Conservation (phyloP, 2,797 vertebrate species). For the Anguilla obscura region DNA sequence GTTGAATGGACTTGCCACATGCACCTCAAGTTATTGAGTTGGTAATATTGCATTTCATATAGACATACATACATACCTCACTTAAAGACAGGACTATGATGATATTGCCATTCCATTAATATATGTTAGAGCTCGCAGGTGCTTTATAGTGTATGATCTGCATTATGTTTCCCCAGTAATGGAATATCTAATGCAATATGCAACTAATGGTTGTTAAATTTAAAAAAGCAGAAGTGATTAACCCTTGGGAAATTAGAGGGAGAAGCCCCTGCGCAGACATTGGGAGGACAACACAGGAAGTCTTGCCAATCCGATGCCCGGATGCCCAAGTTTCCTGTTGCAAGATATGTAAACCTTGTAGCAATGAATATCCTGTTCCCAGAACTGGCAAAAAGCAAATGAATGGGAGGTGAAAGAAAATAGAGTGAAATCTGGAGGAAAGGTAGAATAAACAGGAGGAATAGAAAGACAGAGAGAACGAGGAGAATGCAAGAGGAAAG, state of each 20-base stretch:
- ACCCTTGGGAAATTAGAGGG: neutral
- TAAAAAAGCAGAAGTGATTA: neutral
- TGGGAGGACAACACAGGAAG: neutral
- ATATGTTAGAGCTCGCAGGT: neutral
- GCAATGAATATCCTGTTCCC: neutral
- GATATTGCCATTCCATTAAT: neutral
- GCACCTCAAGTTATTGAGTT: neutral
- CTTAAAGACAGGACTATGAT: neutral
- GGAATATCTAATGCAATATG: neutral
- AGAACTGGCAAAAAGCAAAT: neutral
- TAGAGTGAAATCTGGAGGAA: neutral
- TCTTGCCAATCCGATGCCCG: neutral
- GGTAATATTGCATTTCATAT: neutral
- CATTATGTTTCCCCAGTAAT: neutral
- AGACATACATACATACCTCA: neutral
- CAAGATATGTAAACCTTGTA: neutral
- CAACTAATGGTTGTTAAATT: neutral
- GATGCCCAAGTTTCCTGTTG: slow-evolving; percentile 2
- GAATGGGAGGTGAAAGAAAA: neutral
- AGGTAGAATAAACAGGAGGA: neutral
- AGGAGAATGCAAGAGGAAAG: neutral
- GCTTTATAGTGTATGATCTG: neutral
- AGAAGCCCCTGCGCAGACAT: neutral
- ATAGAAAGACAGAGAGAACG: neutral
- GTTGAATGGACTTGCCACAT: neutral